Evolutionary conservation across 2,797 vertebrate genomes (phyloP), one percentile per base, ranked within the genome.

Genomic region (Microchirus variegatus): DNA sequence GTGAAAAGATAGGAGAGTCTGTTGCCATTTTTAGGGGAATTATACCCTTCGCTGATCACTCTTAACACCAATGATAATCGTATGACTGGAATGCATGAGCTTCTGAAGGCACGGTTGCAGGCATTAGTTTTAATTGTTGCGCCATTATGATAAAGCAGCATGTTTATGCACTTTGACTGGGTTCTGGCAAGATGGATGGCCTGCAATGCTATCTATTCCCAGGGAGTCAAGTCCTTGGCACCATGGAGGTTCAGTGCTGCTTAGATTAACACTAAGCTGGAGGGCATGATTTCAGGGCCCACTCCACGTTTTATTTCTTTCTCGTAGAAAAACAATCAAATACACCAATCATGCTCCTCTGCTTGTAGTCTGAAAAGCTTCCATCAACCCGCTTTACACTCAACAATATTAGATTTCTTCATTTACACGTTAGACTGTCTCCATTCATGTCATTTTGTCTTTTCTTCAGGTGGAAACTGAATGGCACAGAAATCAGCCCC

Each of bases 391-490:
- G 38, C 17, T 49, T 38, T 58, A 19, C 4, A 18, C 10, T 17
- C 11, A 74, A 61, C 19, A 37, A 2, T 63, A 14, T 73, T 73
- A 65, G 44, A 75, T 62, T 59, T 72, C 35, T 37, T 59, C 4
- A 77, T 74, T 57, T 63, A 37, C 45, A 59, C 77, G 14, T 65
- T 67, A 10, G 60, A 59, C 46, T 63, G 37, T 64, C 11, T 19
- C 18, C 16, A 26, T 50, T 16, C 5, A 1, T 31, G 31, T 31
- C 6, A 31, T 17, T 16, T 17, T 45, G 16, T 3, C 13, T 52
- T 10, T 5, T 37, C 47, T 87, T 81, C 1, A 99, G 97, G 91
- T 99, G 97, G 97, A 98, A 94, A 90, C 87, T 97, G 80, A 99
- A 99, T 40, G 94, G 95, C 38, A 95, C 94, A 9, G 90, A 92